These are phyloP conservation scores for Allacma fusca DNA, from an alignment of 2,888 invertebrate species.

Conservation along the genomic window DNA sequence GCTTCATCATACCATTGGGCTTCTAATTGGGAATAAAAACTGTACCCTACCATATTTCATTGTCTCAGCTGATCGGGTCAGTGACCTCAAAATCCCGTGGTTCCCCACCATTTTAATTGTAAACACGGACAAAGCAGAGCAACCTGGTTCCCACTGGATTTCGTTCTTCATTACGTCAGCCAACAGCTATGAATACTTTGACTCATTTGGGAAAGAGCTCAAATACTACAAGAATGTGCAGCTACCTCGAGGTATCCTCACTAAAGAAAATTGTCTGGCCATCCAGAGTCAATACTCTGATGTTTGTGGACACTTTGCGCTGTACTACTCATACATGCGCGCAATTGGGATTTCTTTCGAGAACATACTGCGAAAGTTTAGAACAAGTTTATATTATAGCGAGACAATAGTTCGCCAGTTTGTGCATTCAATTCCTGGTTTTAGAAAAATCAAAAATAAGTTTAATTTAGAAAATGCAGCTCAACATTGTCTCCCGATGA, in stretches of 20 bases:
- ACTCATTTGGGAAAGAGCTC: neutral
- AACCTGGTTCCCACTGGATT: neutral
- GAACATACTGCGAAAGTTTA: no score
- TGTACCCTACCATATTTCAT: neutral
- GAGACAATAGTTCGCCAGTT: no score
- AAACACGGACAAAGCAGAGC: neutral
- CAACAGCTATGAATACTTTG: neutral
- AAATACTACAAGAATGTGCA: neutral
- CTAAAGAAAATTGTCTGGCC: conserved; percentile 9
- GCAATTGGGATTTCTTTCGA: no score
- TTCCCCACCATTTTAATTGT: neutral
- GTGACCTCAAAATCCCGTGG: neutral
- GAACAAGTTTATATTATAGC: no score
- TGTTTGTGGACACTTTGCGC: neutral
- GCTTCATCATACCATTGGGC: no score
- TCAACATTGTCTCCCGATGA: no score
- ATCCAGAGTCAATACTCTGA: neutral
- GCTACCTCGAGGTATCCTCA: neutral
- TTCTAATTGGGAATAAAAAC: no score
- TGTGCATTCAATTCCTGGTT: no score
- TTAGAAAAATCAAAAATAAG: no score
- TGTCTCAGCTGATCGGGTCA: neutral
- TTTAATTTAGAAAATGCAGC: no score
- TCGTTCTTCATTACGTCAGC: neutral
- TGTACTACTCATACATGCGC: neutral